Evolutionary conservation across 2,113 vertebrate species (phyloP).

Genomic region (Lophura nycthemera): DNA sequence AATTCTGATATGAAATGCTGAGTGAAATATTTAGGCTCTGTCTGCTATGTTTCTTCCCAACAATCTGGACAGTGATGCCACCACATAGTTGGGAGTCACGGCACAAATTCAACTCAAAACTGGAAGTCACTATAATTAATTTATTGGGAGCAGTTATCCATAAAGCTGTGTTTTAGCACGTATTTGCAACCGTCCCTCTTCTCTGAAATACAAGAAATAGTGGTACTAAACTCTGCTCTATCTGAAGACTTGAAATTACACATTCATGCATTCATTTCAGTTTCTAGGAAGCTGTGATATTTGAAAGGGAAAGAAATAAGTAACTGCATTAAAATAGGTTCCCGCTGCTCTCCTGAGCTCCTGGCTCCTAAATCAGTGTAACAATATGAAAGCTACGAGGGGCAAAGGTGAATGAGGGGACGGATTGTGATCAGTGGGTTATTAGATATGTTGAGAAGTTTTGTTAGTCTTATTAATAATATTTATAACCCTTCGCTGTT

Average conservation of each 20-base stretch:
- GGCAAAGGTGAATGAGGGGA: conserved; percentile 71
- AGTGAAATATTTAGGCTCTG: not conserved
- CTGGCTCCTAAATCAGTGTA: conserved; percentile 46
- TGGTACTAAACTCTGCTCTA: not conserved
- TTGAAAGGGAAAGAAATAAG: not conserved
- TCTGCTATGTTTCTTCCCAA: not conserved
- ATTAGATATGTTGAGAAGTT: conserved; percentile 73
- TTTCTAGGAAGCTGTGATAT: not conserved
- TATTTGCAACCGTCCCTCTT: not conserved
- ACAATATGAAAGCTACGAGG: conserved; percentile 29
- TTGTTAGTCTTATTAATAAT: conserved; percentile 73
- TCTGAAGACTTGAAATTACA: not conserved
- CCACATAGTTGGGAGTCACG: not conserved
- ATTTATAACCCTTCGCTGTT: conserved; percentile 81
- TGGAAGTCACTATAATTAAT: not conserved
- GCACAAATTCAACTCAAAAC: not conserved
- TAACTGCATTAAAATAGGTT: not conserved
- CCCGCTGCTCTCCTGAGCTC: conserved; percentile 7
- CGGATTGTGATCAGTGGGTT: conserved; percentile 78
- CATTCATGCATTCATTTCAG: not conserved
- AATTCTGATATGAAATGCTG: not conserved
- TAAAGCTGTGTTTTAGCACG: not conserved
- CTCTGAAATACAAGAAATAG: not conserved
- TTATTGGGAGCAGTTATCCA: not conserved
- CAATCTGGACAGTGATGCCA: not conserved